These are phyloP conservation scores for Ectobius pallidus DNA, from an alignment of 2,888 invertebrate genomes.

Conservation along the genomic window DNA sequence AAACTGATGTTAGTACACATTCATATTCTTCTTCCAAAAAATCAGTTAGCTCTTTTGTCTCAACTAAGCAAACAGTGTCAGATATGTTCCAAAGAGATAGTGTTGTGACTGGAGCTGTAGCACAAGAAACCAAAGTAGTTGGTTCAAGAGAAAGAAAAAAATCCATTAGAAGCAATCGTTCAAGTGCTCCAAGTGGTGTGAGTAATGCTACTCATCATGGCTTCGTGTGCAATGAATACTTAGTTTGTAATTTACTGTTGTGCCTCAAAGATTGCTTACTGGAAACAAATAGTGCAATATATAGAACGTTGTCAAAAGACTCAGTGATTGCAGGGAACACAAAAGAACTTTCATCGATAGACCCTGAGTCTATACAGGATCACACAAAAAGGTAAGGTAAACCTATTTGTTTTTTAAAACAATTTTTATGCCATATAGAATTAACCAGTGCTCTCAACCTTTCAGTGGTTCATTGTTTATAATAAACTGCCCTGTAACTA, in stretches of 20 bases:
- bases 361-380: conserved; percentile 28
- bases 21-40: too few relatives aligned
- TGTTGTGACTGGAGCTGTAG: too few relatives aligned
- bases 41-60: too few relatives aligned
- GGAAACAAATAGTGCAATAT: conserved; percentile 50
- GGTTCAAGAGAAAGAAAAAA: not conserved
- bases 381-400: conserved; percentile 34
- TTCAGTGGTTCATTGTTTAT: too few relatives aligned
- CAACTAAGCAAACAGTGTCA: too few relatives aligned
- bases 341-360: conserved; percentile 37
- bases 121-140: too few relatives aligned
- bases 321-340: conserved; percentile 50
- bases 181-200: not conserved
- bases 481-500: too few relatives aligned
- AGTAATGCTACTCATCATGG: conserved; percentile 49
- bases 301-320: conserved; percentile 44
- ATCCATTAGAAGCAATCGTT: not conserved
- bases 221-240: conserved; percentile 65
- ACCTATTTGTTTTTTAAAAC: too few relatives aligned
- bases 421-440: too few relatives aligned
- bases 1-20: too few relatives aligned
- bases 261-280: conserved; percentile 63
- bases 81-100: too few relatives aligned
- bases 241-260: conserved; percentile 64
- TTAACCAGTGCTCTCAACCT: too few relatives aligned